These are phyloP conservation scores for Typhlomys cinereus DNA, from an alignment of 2,113 vertebrate species.

Conservation along the genomic window DNA sequence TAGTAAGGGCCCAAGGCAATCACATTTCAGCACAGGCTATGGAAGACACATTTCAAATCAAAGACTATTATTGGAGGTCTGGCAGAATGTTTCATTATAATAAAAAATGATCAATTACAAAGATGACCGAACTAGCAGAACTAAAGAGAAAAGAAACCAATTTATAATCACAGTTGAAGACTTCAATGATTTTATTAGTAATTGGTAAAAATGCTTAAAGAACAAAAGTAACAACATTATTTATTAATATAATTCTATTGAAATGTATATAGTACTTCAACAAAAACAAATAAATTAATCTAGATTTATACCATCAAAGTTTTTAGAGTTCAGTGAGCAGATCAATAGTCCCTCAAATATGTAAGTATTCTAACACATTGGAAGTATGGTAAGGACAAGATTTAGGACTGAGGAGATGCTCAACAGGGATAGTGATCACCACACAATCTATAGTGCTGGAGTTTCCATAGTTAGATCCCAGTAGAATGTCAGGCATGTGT, in stretches of 20 bases:
- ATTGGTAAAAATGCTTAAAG: neutral
- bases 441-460: no score
- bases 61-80: neutral
- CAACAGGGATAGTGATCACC: no score
- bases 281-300: neutral
- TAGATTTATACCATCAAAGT: neutral
- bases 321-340: neutral
- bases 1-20: neutral
- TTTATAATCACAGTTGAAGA: neutral
- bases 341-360: neutral
- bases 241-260: neutral
- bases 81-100: neutral
- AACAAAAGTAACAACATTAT: neutral
- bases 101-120: neutral
- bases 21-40: neutral
- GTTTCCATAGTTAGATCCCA: no score
- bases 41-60: neutral
- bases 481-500: no score
- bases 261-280: neutral
- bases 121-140: neutral
- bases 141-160: neutral
- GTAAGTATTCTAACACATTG: neutral
- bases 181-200: neutral
- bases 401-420: no score
- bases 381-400: no score